Base-by-base conservation (phyloP, 92 coral and sea anemone genomes). In the Diadumene lineata region DNA sequence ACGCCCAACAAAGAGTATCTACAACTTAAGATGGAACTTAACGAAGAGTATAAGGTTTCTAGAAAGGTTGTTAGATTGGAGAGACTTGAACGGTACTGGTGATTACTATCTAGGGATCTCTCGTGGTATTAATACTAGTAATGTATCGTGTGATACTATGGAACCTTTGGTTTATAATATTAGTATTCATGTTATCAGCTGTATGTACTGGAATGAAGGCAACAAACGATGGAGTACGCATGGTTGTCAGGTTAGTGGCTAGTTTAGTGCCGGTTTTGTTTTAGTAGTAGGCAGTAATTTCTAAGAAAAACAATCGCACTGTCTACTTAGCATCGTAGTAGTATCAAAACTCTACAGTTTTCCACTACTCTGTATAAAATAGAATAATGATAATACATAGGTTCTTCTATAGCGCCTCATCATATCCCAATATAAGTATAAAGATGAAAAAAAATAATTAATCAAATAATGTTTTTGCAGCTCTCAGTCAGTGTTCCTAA, bases 131-230 rank as follows among this genome's bases (percentile, higher is more conserved):
- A 23, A 72, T 38, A n/a, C n/a, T n/a, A 60, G 56, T 11, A 83
- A 87, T 22, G 28, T 28, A 11, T 72, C 85, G 70, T 34, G 56
- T 56, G 72, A 55, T 70, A 18, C 61, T 10, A 25, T 10, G 29
- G 32, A 63, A 3, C 34, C 57, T 60, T 17, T 60, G n/a, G 43
- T 87, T 43, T 88, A 81, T 77, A 63, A 68, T 27, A 70, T 82
- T 7, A 69, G 85, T 1, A 70, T 88, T 43, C 51, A 70, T 65
- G 81, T 79, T 51, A 74, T 91, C 19, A 72, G 81, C 51, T 91
- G 97, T 73, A 69, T 77, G 60, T 91, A 88, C 44, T 91, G 97
- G 97, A 80, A 85, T 60, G 90, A 81, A 32, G 48, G 4, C 7
- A 32, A 50, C 16, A 78, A 82, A 27, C 58, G 66, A 1, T 91